These are phyloP conservation scores for Heliconius eleuchia DNA, from an alignment of 1,140 invertebrate species.

Conservation along the genomic window DNA sequence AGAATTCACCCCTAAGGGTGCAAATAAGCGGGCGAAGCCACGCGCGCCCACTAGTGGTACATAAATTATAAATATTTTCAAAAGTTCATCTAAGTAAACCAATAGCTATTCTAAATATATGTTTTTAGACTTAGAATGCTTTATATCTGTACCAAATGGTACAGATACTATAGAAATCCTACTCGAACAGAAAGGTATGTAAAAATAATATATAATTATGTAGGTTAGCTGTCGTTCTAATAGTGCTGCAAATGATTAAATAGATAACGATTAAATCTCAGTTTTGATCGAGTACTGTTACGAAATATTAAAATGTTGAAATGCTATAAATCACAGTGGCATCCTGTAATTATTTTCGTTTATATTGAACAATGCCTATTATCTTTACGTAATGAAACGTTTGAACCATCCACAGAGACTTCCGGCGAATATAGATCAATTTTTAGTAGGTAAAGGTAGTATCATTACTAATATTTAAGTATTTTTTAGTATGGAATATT, in stretches of 20 bases:
- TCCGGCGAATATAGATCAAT: slow-evolving; percentile 63
- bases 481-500: too few species aligned
- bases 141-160: too few species aligned
- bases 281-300: slow-evolving; percentile 35
- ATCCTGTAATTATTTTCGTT: slow-evolving; percentile 68
- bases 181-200: too few species aligned
- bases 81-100: too few species aligned
- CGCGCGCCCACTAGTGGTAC: too few species aligned
- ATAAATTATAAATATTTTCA: too few species aligned
- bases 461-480: too few species aligned
- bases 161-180: too few species aligned
- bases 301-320: slow-evolving; percentile 43
- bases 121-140: too few species aligned
- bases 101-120: too few species aligned
- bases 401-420: slow-evolving; percentile 65
- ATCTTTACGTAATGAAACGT: slow-evolving; percentile 70
- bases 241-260: not conserved
- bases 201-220: not conserved
- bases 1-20: too few species aligned
- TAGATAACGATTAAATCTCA: slow-evolving; percentile 3
- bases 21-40: too few species aligned
- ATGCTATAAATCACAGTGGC: slow-evolving; percentile 67
- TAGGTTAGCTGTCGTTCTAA: not conserved
- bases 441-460: not conserved
- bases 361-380: slow-evolving; percentile 75